Conservation (phyloP, 2,113 vertebrate species). For the Planiliza haematocheilus region DNA sequence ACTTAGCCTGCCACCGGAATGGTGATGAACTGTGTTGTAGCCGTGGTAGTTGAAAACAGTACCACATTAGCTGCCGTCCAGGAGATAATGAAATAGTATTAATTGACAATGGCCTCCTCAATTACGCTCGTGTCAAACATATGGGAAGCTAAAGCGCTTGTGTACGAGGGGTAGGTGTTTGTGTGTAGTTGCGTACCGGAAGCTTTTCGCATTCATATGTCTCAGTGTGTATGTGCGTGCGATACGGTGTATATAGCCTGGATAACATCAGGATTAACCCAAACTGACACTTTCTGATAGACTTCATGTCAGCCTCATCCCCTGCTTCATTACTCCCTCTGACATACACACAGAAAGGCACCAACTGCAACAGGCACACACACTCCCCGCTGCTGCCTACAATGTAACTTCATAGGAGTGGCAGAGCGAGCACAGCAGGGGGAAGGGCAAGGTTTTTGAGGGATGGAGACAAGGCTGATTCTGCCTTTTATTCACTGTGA, state of each 20-base stretch:
- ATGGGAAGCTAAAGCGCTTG: constrained; percentile 3
- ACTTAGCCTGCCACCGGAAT: constrained; percentile 29
- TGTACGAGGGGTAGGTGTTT: not conserved
- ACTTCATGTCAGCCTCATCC: constrained; percentile 66
- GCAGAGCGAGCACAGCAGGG: constrained; percentile 53
- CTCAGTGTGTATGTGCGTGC: not conserved
- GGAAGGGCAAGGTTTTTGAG: constrained; percentile 38
- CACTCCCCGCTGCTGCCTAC: constrained; percentile 43
- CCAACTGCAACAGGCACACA: not conserved
- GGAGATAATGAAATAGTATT: constrained; percentile 41
- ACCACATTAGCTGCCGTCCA: constrained; percentile 37
- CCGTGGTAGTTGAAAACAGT: constrained; percentile 20
- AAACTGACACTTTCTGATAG: constrained; percentile 71
- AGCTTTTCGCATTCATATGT: constrained; percentile 5
- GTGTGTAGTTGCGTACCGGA: constrained; percentile 4
- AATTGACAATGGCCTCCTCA: constrained; percentile 52
- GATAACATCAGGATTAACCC: constrained; percentile 70
- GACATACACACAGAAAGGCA: constrained; percentile 45
- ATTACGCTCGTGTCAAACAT: constrained; percentile 46
- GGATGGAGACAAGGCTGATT: constrained; percentile 49
- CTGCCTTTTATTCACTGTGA: constrained; percentile 62
- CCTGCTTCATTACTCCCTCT: constrained; percentile 69
- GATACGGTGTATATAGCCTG: constrained; percentile 49
- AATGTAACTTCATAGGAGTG: constrained; percentile 33
- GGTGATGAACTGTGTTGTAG: constrained; percentile 23